Percentiles rank a stretch among this genome's conserved stretches.
Conservation (phyloP, 2,113 vertebrate genomes). For the Chrysochloris asiatica region DNA sequence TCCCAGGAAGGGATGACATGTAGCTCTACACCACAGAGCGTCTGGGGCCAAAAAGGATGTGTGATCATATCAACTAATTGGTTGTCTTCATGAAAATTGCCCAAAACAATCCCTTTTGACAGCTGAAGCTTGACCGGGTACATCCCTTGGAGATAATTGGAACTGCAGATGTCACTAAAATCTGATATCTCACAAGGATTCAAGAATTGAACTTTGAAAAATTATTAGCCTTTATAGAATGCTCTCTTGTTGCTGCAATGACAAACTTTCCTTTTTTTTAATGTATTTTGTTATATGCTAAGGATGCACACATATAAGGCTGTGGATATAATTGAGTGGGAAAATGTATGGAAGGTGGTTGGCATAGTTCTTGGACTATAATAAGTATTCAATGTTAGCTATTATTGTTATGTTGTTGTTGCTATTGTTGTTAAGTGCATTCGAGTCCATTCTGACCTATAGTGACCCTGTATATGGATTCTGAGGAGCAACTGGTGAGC, state of each 20-base stretch:
- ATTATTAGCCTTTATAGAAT: background rate
- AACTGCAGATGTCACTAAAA: conserved; percentile 17
- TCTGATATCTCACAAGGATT: conserved; percentile 11
- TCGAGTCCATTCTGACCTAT: no score
- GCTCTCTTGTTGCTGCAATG: background rate
- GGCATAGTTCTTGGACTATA: background rate
- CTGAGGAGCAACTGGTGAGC: no score
- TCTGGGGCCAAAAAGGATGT: background rate
- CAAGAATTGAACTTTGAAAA: conserved; percentile 43
- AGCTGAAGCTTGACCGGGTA: background rate
- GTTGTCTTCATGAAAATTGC: conserved; percentile 8
- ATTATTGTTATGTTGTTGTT: background rate
- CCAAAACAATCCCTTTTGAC: conserved; percentile 26
- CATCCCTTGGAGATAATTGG: conserved; percentile 19
- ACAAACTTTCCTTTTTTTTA: background rate
- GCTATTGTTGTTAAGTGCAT: no score
- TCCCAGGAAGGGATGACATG: background rate
- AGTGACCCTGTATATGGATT: no score
- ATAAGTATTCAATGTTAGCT: background rate
- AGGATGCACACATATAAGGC: background rate
- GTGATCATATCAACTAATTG: conserved; percentile 3
- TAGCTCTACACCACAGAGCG: background rate
- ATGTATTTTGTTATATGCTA: background rate
- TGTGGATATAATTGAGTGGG: background rate
- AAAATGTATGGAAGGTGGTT: background rate